Conservation (phyloP, 1,140 invertebrate species). For the Musca vetustissima region DNA sequence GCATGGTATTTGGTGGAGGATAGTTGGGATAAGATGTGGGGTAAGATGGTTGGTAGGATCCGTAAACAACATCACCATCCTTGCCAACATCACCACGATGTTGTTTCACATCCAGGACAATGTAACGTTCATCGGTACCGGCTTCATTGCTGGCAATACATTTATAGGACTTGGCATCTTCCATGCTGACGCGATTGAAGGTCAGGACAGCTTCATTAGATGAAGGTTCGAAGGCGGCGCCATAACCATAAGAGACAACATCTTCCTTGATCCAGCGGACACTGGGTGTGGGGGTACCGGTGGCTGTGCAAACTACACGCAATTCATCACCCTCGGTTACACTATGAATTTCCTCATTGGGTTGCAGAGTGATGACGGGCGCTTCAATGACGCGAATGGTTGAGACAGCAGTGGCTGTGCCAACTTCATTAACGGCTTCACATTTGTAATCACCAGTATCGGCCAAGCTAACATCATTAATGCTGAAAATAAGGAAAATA, state of each 20-base stretch:
- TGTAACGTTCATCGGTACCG: slow-evolving; percentile 65
- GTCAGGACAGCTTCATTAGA: slow-evolving; percentile 44
- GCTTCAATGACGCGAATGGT: slow-evolving; percentile 67
- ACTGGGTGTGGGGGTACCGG: slow-evolving; percentile 73
- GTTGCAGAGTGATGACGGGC: slow-evolving; percentile 66
- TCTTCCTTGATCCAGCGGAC: slow-evolving; percentile 65
- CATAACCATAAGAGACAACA: slow-evolving; percentile 33
- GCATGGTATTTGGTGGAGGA: slow-evolving; percentile 57
- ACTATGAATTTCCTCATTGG: slow-evolving; percentile 53
- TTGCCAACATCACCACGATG: slow-evolving; percentile 54
- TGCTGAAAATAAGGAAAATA: slow-evolving; percentile 36
- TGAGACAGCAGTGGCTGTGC: slow-evolving; percentile 66
- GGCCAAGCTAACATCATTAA: slow-evolving; percentile 61
- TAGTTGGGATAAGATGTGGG: slow-evolving; percentile 41
- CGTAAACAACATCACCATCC: slow-evolving; percentile 48
- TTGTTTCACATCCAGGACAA: slow-evolving; percentile 69
- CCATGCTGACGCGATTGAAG: slow-evolving; percentile 33
- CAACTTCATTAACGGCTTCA: slow-evolving; percentile 76
- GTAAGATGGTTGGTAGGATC: background rate
- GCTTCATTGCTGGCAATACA: slow-evolving; percentile 69
- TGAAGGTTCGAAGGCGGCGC: slow-evolving; percentile 40
- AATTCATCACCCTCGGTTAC: slow-evolving; percentile 66
- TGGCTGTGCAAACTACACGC: slow-evolving; percentile 71
- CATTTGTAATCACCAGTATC: slow-evolving; percentile 84
- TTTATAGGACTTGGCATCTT: slow-evolving; percentile 70